A percentile compares a stretch with the other conserved stretches of the same genome.
Evolutionary conservation across 35 echinoderm and acorn worm species (phyloP).

Genomic region (Eucidaris tribuloides): DNA sequence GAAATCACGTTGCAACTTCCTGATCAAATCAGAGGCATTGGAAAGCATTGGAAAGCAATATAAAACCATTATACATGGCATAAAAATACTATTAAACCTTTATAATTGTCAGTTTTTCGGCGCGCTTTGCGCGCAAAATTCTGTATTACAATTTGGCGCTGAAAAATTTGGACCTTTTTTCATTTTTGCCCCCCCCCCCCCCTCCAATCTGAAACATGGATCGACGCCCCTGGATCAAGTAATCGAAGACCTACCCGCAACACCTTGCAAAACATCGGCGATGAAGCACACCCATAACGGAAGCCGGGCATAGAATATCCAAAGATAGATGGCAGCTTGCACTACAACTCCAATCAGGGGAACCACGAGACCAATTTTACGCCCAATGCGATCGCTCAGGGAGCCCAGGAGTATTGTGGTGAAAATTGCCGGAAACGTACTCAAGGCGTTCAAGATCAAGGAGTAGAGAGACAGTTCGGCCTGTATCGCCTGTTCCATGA

Average conservation of each 20-base stretch:
- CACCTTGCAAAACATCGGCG: neutral
- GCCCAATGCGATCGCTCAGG: neutral
- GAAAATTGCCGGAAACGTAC: slow-evolving; percentile 21
- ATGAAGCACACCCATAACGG: slow-evolving; percentile 8
- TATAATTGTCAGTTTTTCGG: too few species aligned
- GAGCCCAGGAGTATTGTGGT: neutral
- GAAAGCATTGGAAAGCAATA: too few species aligned
- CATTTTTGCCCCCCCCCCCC: too few species aligned
- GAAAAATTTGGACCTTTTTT: too few species aligned
- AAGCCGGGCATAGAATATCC: neutral
- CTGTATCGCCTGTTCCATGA: slow-evolving; percentile 1
- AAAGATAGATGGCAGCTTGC: neutral
- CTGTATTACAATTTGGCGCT: too few species aligned
- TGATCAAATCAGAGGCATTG: too few species aligned
- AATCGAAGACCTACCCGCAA: neutral
- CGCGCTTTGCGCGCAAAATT: too few species aligned
- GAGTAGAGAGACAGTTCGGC: neutral
- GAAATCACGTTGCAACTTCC: too few species aligned
- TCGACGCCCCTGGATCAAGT: too few species aligned
- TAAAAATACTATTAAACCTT: too few species aligned
- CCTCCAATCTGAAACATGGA: too few species aligned
- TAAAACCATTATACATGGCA: too few species aligned
- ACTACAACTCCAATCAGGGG: neutral
- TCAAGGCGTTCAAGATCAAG: neutral
- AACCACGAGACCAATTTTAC: neutral